Percentiles rank a stretch among this genome's conserved stretches.
These are phyloP conservation scores for Limonius californicus DNA, from an alignment of 1,140 invertebrate genomes.

Conservation along the genomic window DNA sequence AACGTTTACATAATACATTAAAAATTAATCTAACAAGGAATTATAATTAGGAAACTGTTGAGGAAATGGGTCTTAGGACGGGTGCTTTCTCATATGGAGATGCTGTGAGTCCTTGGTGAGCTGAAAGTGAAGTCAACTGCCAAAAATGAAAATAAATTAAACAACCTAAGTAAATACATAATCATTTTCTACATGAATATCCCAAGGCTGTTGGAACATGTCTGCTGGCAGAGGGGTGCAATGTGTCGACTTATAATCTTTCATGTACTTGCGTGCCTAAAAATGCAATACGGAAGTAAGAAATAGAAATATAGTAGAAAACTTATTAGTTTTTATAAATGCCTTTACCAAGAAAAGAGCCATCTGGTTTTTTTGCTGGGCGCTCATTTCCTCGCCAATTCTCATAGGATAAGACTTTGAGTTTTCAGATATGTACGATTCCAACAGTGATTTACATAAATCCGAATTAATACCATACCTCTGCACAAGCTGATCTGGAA, in stretches of 20 bases:
- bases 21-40: no score
- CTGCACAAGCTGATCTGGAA: constrained; percentile 36
- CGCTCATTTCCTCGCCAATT: constrained; percentile 56
- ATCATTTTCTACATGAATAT: constrained; percentile 37
- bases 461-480: constrained; percentile 47
- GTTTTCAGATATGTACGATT: constrained; percentile 55
- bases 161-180: constrained; percentile 36
- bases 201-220: constrained; percentile 62
- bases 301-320: no score
- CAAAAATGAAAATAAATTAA: not conserved
- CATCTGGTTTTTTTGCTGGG: constrained; percentile 54
- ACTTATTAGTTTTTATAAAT: no score
- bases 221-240: constrained; percentile 73
- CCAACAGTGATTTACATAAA: constrained; percentile 53
- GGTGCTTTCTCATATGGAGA: no score
- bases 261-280: constrained; percentile 74
- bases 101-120: no score
- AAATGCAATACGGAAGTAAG: no score
- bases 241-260: constrained; percentile 82
- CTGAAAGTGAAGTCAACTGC: no score
- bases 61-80: no score
- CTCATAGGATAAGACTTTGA: constrained; percentile 57
- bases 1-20: no score
- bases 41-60: no score
- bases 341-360: constrained; percentile 60